Percentiles rank a stretch among this genome's conserved stretches.
Evolutionary conservation across 1,140 invertebrate species (phyloP).

Genomic region (Matsumurasca onukii): DNA sequence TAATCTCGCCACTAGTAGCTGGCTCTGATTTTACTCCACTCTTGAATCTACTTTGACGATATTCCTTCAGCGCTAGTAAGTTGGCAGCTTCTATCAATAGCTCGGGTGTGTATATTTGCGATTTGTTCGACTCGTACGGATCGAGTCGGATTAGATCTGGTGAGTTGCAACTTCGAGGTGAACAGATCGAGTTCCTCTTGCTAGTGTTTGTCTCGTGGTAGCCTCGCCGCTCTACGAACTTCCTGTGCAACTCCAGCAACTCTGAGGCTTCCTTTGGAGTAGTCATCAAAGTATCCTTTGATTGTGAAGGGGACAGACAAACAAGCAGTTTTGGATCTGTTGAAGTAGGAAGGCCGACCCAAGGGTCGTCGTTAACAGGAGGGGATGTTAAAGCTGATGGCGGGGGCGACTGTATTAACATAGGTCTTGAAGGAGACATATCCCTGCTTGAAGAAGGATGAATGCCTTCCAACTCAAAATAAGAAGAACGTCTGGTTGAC

Average conservation of each 20-base stretch:
- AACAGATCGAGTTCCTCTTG: conserved; percentile 34
- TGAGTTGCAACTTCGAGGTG: conserved; percentile 30
- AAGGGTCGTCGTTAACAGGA: conserved; percentile 27
- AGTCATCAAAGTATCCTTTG: conserved; percentile 50
- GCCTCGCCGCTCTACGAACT: conserved; percentile 61
- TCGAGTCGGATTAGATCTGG: conserved; percentile 34
- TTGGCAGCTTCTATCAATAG: conserved; percentile 36
- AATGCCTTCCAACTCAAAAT: conserved; percentile 18
- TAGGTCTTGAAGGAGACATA: conserved; percentile 22
- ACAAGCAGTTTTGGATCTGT: conserved; percentile 60
- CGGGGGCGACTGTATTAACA: conserved; percentile 21
- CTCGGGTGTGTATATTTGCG: conserved; percentile 32
- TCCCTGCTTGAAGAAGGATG: background rate
- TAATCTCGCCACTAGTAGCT: background rate
- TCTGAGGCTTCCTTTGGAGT: conserved; percentile 55
- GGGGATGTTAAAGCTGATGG: conserved; percentile 19
- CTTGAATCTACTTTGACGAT: conserved; percentile 36
- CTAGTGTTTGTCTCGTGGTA: conserved; percentile 52
- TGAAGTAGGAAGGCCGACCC: conserved; percentile 32
- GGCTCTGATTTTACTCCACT: background rate
- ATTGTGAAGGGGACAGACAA: conserved; percentile 71
- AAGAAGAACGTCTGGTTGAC: conserved; percentile 15
- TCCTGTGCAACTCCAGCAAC: conserved; percentile 65
- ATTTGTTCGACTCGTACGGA: conserved; percentile 20
- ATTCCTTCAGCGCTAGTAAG: conserved; percentile 43